Conservation (phyloP, 2,113 vertebrate species). For the Saguinus midas region DNA sequence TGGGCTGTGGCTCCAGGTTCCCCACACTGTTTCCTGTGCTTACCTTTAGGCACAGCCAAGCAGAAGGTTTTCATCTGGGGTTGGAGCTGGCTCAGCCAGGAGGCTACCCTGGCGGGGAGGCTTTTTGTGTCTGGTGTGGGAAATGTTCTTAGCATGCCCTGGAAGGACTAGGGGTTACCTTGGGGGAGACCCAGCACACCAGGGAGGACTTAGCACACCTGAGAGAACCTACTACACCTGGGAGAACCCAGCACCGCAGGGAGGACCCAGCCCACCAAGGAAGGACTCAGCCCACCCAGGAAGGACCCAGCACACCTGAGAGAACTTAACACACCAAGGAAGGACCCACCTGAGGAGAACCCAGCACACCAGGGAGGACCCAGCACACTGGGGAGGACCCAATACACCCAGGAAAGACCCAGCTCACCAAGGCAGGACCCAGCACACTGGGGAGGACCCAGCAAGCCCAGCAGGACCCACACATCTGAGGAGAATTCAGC, state of each 20-base stretch:
- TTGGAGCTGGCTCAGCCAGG: neutral
- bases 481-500: too few species aligned
- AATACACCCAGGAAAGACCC: too few species aligned
- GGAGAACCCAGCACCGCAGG: too few species aligned
- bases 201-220: rapidly evolving
- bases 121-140: neutral
- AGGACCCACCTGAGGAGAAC: too few species aligned
- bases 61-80: neutral
- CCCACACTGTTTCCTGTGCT: rapidly evolving
- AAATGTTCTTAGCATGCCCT: neutral
- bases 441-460: neutral
- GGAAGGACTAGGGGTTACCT: neutral
- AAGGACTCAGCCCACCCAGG: too few species aligned
- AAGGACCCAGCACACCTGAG: rapidly evolving
- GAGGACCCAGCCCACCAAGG: rapidly evolving
- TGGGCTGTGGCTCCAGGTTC: neutral
- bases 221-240: rapidly evolving
- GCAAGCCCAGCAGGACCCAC: neutral
- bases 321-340: too few species aligned
- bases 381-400: too few species aligned
- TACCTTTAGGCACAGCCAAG: rapidly evolving
- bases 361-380: too few species aligned
- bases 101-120: neutral
- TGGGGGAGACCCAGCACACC: too few species aligned
- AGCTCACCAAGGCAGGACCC: too few species aligned